phyloP scores from a whole-genome alignment of 2,113 vertebrate species.

The Ondatra zibethicus region DNA sequence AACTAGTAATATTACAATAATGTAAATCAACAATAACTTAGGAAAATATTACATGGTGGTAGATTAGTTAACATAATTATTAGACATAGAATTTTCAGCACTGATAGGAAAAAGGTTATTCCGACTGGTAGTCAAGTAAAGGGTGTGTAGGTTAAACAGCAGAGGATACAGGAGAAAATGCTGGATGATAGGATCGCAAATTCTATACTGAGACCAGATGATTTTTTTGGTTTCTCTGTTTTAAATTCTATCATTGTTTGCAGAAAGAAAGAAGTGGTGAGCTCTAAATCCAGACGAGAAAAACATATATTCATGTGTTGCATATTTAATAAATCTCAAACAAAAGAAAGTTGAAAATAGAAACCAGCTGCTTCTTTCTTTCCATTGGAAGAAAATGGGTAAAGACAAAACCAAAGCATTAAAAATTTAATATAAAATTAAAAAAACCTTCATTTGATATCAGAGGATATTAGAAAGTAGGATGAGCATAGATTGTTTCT shows the following conservation, averaged over 20 bases:
- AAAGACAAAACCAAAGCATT: slow-evolving; percentile 32
- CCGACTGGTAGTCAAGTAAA: neutral
- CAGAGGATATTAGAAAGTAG: slow-evolving; percentile 1
- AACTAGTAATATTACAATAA: neutral
- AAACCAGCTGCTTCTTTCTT: slow-evolving; percentile 64
- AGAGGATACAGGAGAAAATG: neutral
- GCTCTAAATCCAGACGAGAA: neutral
- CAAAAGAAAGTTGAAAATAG: slow-evolving; percentile 68
- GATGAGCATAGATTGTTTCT: slow-evolving; percentile 21
- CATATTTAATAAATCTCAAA: slow-evolving; percentile 57
- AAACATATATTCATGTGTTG: slow-evolving; percentile 39
- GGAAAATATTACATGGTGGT: neutral
- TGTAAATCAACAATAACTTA: slow-evolving; percentile 12
- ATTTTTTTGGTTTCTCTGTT: neutral
- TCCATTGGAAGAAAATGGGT: slow-evolving; percentile 46
- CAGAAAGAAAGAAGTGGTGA: neutral
- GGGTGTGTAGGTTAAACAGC: neutral
- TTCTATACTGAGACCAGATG: neutral
- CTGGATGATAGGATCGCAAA: neutral
- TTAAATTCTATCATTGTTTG: slow-evolving; percentile 38
- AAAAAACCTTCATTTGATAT: slow-evolving; percentile 48
- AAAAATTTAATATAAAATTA: slow-evolving; percentile 58
- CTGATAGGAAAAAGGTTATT: slow-evolving; percentile 33
- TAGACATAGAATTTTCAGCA: neutral
- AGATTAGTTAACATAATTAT: slow-evolving; percentile 20